These are phyloP conservation scores for Trypoxylon attenuatum DNA, from an alignment of 2,888 invertebrate genomes.

Conservation along the genomic window DNA sequence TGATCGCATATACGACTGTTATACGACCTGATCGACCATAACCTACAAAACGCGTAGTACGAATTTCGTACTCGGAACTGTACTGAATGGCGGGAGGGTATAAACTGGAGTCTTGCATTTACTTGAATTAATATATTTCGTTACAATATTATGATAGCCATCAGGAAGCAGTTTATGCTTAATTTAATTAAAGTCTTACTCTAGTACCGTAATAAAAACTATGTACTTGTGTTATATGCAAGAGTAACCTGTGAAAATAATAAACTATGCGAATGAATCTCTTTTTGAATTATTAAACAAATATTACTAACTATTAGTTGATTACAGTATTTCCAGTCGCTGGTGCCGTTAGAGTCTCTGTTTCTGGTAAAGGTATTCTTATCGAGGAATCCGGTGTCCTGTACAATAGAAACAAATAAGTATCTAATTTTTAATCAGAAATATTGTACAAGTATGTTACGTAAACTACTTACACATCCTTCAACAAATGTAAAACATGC, in stretches of 20 bases:
- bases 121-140: conserved; percentile 6
- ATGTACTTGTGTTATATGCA: too few species aligned
- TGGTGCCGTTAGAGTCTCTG: conserved; percentile 27
- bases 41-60: too few species aligned
- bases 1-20: too few species aligned
- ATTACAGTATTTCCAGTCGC: conserved; percentile 16
- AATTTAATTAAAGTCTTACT: conserved; percentile 10
- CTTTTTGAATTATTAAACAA: neutral
- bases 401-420: neutral
- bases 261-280: neutral
- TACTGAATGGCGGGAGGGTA: too few species aligned
- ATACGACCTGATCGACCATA: too few species aligned
- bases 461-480: conserved; percentile 85
- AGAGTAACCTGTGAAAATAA: too few species aligned
- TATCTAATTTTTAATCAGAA: neutral
- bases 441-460: too few species aligned
- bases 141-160: conserved; percentile 7
- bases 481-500: conserved; percentile 89
- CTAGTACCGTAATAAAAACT: neutral
- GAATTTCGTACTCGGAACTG: too few species aligned
- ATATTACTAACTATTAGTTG: conserved; percentile 23
- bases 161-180: conserved; percentile 23
- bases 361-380: conserved; percentile 28
- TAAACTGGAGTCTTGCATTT: too few species aligned
- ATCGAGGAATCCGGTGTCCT: conserved; percentile 41